Percentiles rank a stretch among this genome's conserved stretches.
These are phyloP conservation scores for Ecdyonurus torrentis DNA, from an alignment of 2,888 invertebrate genomes.

Conservation along the genomic window DNA sequence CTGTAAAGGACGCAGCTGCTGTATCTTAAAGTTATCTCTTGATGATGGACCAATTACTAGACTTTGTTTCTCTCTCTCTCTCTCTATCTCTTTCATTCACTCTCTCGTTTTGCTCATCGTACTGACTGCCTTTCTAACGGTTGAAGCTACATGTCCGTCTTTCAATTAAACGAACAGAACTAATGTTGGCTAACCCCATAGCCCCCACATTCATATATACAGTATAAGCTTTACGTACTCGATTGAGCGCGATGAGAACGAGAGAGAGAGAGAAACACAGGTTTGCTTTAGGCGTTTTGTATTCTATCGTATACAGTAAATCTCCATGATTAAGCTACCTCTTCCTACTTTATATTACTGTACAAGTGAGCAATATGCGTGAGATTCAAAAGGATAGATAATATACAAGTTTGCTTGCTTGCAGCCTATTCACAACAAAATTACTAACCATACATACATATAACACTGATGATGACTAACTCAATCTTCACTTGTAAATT, in stretches of 20 bases:
- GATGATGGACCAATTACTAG: neutral
- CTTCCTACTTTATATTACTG: neutral
- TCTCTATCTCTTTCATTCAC: too few relatives aligned
- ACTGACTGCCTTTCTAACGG: neutral
- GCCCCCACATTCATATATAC: too few relatives aligned
- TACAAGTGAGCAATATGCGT: neutral
- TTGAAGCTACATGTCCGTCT: neutral
- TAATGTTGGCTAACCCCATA: too few relatives aligned
- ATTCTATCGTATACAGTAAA: neutral
- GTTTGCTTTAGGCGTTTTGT: neutral
- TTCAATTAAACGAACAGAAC: neutral
- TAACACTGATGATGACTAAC: too few relatives aligned
- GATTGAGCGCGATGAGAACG: neutral
- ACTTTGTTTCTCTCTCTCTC: neutral
- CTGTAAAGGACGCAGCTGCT: neutral
- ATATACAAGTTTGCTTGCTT: neutral
- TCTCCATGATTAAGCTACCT: too few relatives aligned
- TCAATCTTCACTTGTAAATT: too few relatives aligned
- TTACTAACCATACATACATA: too few relatives aligned
- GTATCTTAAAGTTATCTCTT: neutral
- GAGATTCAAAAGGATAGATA: neutral
- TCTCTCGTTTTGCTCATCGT: too few relatives aligned
- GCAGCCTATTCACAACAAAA: neutral
- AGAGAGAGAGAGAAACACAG: neutral
- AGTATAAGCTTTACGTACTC: neutral